Evolutionary conservation across 2,797 vertebrate species (phyloP).

Genomic region (Channa striata): DNA sequence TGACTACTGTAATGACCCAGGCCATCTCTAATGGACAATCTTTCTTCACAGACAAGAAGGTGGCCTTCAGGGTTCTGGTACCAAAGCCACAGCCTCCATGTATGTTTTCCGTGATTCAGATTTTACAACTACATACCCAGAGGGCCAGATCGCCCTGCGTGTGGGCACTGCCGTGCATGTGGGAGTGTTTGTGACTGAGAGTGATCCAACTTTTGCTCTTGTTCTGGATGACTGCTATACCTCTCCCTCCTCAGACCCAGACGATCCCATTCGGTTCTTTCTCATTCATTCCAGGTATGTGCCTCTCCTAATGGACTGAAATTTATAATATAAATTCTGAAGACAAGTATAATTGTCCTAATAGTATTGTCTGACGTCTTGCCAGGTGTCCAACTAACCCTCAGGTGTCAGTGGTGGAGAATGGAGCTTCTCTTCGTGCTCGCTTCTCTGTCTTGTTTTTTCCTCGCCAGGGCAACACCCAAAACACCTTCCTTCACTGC

Average conservation of each 20-base stretch:
- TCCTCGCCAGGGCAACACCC: constrained; percentile 60
- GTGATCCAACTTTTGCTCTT: constrained; percentile 64
- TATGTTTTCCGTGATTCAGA: constrained; percentile 65
- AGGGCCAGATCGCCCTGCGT: neutral
- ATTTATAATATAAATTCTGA: neutral
- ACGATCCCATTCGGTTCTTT: constrained; percentile 57
- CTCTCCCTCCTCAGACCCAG: constrained; percentile 51
- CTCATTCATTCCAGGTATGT: constrained; percentile 77
- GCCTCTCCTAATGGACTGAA: neutral
- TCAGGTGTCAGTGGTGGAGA: constrained; percentile 67
- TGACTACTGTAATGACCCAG: neutral
- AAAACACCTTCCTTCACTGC: constrained; percentile 76
- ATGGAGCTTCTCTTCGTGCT: constrained; percentile 63
- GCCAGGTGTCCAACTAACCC: constrained; percentile 74
- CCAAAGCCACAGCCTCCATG: constrained; percentile 63
- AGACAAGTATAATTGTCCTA: neutral
- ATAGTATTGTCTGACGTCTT: neutral
- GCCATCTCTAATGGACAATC: neutral
- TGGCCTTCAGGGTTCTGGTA: constrained; percentile 46
- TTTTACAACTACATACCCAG: constrained; percentile 62
- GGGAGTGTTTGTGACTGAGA: constrained; percentile 53
- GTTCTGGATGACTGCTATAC: constrained; percentile 78
- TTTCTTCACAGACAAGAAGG: constrained; percentile 36
- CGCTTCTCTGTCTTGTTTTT: constrained; percentile 78
- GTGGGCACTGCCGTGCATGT: constrained; percentile 69